Base-by-base conservation (phyloP, 2,888 invertebrate species). In the Himalopsyche anomala region DNA sequence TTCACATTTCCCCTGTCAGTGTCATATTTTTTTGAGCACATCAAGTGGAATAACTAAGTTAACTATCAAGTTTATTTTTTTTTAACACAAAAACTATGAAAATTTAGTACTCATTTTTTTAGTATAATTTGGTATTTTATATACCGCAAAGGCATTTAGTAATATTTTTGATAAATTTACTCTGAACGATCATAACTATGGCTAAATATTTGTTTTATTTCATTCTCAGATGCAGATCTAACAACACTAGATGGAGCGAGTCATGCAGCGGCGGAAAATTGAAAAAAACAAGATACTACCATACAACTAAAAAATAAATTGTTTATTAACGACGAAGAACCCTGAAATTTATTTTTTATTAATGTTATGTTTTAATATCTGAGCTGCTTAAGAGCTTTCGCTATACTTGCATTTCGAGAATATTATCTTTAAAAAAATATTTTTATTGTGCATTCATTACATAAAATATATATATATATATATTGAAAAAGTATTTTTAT, bases 261-360 rank as follows among this genome's bases (percentile, higher is more conserved):
- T 74, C 74, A 74, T 74, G 15, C 74, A 36, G 74, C 74, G 36
- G 74, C 36, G 74, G 74, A 74, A 74, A 74, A 74, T 38, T 74
- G 74, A 74, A 38, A 12, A 36, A 74, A 12, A 36, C 74, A 38
- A 74, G 38, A 74, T 36, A 74, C 2, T 12, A 74, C 15, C 12
- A 28, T 15, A 12, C 38, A 38, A 5, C 38, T 3, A 74, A 74
- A 74, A 69, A 74, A 74, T 19, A 28, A 38, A 74, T 74, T 74
- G 38, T 74, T 74, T 74, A 36, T 74, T 74, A 74, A 38, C 74
- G 74, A 74, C 74, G 38, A 74, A 62, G 51, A 74, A 74, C 74
- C 74, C 5, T 9, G 15, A 74, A 12, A 74, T 12, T 9, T 38
- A 12, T 74, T 36, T 69, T 74, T 74, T 36, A 12, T 74, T 74